phyloP scores from a whole-genome alignment of 1,140 invertebrate genomes.

The Chironomus striatipennis region DNA sequence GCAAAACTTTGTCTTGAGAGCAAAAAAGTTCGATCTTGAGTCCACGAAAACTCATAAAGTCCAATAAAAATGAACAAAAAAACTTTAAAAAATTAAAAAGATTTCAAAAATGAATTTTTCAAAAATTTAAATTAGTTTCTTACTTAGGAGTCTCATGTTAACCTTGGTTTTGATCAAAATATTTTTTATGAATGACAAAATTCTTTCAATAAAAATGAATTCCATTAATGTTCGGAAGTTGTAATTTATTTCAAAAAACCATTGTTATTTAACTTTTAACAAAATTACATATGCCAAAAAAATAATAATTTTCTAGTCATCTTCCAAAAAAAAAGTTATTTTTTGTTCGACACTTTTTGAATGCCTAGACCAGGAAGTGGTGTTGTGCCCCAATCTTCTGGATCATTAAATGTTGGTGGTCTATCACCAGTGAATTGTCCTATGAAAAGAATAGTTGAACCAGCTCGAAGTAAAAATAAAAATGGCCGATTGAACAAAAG shows the following conservation, averaged over 20 bases:
- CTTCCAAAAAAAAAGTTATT: background rate
- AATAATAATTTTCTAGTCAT: background rate
- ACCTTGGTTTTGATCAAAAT: no score
- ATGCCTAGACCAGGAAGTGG: background rate
- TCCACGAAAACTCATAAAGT: background rate
- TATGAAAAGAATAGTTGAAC: background rate
- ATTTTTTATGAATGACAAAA: no score
- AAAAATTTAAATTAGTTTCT: background rate
- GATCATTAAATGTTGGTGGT: background rate
- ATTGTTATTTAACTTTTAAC: no score
- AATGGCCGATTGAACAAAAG: background rate
- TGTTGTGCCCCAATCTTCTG: background rate
- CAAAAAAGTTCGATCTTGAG: background rate
- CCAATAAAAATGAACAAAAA: background rate
- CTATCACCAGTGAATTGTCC: background rate
- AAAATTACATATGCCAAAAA: background rate
- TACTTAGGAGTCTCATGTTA: background rate
- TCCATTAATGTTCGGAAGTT: no score
- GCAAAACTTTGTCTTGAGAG: background rate
- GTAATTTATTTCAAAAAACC: no score
- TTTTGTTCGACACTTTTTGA: background rate
- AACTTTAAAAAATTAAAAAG: background rate
- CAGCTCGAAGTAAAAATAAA: background rate
- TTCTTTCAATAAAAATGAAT: no score
- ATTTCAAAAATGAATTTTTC: no score